Evolutionary conservation across 2,888 invertebrate species (phyloP).

Genomic region (Blera fallax): DNA sequence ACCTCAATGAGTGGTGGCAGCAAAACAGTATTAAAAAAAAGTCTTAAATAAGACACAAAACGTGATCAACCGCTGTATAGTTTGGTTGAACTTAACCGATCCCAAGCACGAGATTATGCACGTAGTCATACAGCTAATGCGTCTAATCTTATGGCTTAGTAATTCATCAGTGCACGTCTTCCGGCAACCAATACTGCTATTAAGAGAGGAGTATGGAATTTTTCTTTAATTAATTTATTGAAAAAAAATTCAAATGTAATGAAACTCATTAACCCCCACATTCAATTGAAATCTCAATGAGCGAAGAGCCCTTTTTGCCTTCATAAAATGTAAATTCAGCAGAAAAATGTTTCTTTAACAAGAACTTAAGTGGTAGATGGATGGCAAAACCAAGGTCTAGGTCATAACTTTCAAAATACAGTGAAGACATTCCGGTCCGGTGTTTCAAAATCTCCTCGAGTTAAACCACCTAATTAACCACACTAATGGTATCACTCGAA

Average conservation of each 20-base stretch:
- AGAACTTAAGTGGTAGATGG: slow-evolving; percentile 31
- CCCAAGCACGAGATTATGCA: not conserved
- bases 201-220: not conserved
- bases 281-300: not conserved
- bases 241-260: not conserved
- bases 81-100: not conserved
- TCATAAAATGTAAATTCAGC: not conserved
- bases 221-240: not conserved
- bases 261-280: not conserved
- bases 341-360: not conserved
- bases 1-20: slow-evolving; percentile 40
- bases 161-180: slow-evolving; percentile 17
- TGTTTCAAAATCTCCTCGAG: slow-evolving; percentile 24
- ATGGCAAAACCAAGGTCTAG: slow-evolving; percentile 58
- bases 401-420: slow-evolving; percentile 60
- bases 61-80: slow-evolving; percentile 24
- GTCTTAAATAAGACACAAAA: not conserved
- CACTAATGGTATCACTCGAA: slow-evolving; percentile 44
- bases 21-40: not conserved
- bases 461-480: slow-evolving; percentile 37
- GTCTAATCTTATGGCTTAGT: not conserved
- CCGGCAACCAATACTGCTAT: not conserved
- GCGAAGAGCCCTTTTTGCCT: not conserved
- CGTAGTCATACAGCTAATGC: slow-evolving; percentile 1
- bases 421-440: slow-evolving; percentile 14